Evolutionary conservation across 2,888 invertebrate genomes (phyloP), one percentile per base, ranked within the genome.

Genomic region (Notodonta dromedarius): DNA sequence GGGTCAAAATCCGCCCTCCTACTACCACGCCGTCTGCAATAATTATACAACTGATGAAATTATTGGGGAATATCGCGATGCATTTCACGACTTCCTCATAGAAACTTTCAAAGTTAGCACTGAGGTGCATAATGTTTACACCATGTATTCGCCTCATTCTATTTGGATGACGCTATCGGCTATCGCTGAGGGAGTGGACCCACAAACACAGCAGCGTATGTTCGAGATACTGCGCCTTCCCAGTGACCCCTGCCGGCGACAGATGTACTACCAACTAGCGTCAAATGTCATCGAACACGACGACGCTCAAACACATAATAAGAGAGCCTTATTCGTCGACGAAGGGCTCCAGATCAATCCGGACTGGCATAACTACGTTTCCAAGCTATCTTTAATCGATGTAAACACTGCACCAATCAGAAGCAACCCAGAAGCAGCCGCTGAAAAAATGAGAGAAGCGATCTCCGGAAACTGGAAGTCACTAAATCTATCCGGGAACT

Each of bases 401-500:
- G 44, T 71, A 57, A 24, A 12, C 48, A 55, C 60, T 11, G 46
- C 39, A 44, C 58, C 64, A 13, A 35, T 62, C 9, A 56, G 54
- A 44, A 54, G 55, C 14, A 52, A 62, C 32, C 61, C 64, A 51
- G 44, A 39, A 55, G 55, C 48, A 57, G 44, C 62, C 14, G 54
- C 68, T 56, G 57, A 55, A 46, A 35, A 52, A 51, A 70, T 71
- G 55, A 70, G 50, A 16, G 14, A 39, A 40, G 42, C 68, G 44
- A 56, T 64, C 48, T n/a, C n/a, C n/a, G n/a, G n/a, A 46, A 13
- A 24, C 35, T 46, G 40, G 59, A 56, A 44, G 59, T 54, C 51
- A 9, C 51, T 52, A 61, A 56, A 56, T 32, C 56, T 11, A 59
- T 71, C 61, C 59, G 68, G 68, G 42, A 62, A 65, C 48, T 67